phyloP scores from a whole-genome alignment of 53 echinoderm and acorn worm species.

The Astropecten irregularis region DNA sequence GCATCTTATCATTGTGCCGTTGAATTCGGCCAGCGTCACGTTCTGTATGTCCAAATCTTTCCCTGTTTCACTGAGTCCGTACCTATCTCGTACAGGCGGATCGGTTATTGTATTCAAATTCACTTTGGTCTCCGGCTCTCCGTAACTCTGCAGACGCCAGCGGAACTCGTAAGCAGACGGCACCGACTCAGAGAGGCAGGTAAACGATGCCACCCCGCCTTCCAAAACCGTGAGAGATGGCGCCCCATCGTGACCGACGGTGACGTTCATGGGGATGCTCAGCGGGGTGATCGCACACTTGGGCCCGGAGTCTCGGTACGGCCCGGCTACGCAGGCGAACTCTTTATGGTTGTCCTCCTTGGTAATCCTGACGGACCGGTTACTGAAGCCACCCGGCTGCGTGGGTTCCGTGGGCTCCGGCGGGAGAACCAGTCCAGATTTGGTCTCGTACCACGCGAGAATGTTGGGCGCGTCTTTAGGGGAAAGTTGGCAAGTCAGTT shows the following conservation, averaged over 20 bases:
- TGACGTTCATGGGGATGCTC: background rate
- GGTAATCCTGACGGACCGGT: background rate
- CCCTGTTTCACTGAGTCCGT: background rate
- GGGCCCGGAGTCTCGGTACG: background rate
- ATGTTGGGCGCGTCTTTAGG: background rate
- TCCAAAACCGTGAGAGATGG: background rate
- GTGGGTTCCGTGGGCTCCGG: background rate
- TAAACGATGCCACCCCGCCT: background rate
- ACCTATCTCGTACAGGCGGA: background rate
- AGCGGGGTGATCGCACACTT: conserved; percentile 16
- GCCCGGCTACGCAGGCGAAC: conserved; percentile 32
- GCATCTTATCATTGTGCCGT: conserved; percentile 9
- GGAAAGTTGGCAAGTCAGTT: conserved; percentile 17
- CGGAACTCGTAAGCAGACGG: conserved; percentile 22
- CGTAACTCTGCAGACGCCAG: conserved; percentile 7
- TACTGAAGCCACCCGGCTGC: background rate
- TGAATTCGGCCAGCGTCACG: background rate
- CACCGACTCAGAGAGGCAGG: conserved; percentile 5
- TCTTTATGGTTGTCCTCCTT: background rate
- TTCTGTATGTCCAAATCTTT: background rate
- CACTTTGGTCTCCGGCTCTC: conserved; percentile 2
- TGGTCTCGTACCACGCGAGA: background rate
- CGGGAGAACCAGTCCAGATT: background rate
- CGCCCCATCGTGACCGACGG: background rate
- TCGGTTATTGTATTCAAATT: conserved; percentile 1